phyloP scores from a whole-genome alignment of 2,797 vertebrate species.

The Acanthiza pusilla region DNA sequence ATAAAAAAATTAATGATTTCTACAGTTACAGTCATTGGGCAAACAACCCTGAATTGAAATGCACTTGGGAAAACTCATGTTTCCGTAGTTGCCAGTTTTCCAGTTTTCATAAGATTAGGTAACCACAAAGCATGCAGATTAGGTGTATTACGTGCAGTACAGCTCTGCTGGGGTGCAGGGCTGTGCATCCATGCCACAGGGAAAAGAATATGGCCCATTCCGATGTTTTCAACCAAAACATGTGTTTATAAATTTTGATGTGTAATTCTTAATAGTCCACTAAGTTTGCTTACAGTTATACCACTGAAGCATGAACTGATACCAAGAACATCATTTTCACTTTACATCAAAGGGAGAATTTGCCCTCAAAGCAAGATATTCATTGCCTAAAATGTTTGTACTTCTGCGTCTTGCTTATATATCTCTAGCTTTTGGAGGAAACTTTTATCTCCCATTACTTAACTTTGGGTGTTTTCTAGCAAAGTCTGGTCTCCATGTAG shows the following conservation, averaged over 20 bases:
- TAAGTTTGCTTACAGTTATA: neutral
- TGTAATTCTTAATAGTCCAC: neutral
- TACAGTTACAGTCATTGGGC: neutral
- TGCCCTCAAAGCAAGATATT: neutral
- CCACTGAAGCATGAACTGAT: neutral
- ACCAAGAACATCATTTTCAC: neutral
- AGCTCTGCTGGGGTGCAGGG: neutral
- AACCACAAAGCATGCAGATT: fast-evolving
- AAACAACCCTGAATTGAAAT: neutral
- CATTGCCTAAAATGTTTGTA: neutral
- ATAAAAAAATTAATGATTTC: neutral
- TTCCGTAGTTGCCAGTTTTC: neutral
- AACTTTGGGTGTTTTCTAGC: neutral
- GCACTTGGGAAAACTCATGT: neutral
- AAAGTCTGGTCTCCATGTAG: neutral
- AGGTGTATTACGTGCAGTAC: neutral
- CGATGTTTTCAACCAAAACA: neutral
- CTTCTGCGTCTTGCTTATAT: neutral
- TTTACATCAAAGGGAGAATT: neutral
- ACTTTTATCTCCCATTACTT: neutral
- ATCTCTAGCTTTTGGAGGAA: neutral
- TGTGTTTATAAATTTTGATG: neutral
- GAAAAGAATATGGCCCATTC: neutral
- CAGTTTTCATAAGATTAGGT: neutral
- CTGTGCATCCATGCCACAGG: neutral